These are phyloP conservation scores for Daphoenositta chrysoptera DNA, from an alignment of 2,113 vertebrate genomes.

Conservation along the genomic window DNA sequence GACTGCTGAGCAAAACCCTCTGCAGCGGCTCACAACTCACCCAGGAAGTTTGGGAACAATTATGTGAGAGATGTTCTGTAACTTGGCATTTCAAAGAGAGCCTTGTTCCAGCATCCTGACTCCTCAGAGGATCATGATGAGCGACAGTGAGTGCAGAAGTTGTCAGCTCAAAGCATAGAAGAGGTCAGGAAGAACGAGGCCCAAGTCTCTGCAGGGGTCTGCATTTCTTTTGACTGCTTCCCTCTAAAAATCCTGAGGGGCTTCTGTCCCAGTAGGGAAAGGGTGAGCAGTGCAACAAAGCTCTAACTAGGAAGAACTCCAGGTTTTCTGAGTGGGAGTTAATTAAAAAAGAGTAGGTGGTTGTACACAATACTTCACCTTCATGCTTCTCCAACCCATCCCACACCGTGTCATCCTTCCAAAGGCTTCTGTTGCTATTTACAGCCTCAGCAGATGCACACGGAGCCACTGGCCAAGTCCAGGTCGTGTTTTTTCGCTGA, in stretches of 20 bases:
- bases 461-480: neutral
- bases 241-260: neutral
- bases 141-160: neutral
- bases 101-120: neutral
- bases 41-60: conserved; percentile 34
- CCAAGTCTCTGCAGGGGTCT: neutral
- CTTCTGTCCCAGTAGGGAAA: neutral
- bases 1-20: neutral
- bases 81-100: neutral
- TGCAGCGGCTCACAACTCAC: neutral
- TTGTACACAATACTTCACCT: neutral
- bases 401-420: neutral
- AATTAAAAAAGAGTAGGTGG: neutral
- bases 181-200: neutral
- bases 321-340: neutral
- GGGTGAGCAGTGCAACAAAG: neutral
- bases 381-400: neutral
- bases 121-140: neutral
- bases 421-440: neutral
- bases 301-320: neutral
- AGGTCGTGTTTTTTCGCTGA: neutral
- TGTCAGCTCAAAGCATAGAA: neutral
- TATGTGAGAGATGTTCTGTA: neutral
- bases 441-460: neutral
- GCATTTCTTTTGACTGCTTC: neutral